These are phyloP conservation scores for Agrochola macilenta DNA, from an alignment of 2,888 invertebrate species.

Conservation along the genomic window DNA sequence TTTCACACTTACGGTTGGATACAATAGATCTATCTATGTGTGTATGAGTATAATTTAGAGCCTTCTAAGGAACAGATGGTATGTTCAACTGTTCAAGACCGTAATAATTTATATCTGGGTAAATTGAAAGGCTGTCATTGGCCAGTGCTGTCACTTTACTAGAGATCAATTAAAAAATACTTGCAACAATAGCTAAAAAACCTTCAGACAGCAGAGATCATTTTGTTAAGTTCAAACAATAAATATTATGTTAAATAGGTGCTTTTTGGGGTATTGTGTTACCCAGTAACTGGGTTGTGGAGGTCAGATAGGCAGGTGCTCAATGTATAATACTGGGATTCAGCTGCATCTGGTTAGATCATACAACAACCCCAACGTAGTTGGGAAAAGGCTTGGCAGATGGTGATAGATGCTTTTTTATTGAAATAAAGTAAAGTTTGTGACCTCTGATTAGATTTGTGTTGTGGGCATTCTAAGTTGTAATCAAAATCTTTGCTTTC, in stretches of 20 bases:
- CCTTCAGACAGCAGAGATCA: neutral
- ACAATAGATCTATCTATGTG: constrained; percentile 23
- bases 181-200: neutral
- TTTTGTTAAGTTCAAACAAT: neutral
- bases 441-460: neutral
- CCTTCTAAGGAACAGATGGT: neutral
- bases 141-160: neutral
- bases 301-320: neutral
- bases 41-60: constrained; percentile 8
- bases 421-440: neutral
- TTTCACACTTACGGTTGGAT: constrained; percentile 24
- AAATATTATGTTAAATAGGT: neutral
- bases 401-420: neutral
- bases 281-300: neutral
- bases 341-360: neutral
- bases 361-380: neutral
- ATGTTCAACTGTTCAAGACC: neutral
- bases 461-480: neutral
- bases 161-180: neutral
- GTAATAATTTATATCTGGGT: neutral
- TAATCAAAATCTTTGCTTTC: neutral
- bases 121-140: neutral
- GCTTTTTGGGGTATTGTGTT: neutral
- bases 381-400: neutral
- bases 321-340: neutral